Percentiles rank a stretch among this genome's conserved stretches.
phyloP scores from a whole-genome alignment of 2,888 invertebrate species.

The Tortrix viridana region DNA sequence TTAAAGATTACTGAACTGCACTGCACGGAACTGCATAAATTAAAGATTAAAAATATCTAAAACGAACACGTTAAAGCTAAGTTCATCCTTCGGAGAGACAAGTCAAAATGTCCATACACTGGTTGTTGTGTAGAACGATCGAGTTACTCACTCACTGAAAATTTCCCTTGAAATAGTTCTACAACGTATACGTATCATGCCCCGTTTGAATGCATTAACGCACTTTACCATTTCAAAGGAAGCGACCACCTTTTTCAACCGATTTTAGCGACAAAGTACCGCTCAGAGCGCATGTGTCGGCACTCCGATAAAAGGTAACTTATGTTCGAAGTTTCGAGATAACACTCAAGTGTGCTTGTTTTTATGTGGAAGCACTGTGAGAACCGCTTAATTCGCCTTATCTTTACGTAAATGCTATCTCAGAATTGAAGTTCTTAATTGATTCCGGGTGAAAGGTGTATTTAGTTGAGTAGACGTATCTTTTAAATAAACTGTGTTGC shows the following conservation, averaged over 20 bases:
- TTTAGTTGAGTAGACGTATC: neutral
- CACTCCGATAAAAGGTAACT: constrained; percentile 61
- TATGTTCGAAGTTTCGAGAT: constrained; percentile 29
- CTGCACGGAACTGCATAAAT: too few species aligned
- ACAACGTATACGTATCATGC: too few species aligned
- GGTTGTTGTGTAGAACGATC: too few species aligned
- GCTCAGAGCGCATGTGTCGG: constrained; percentile 61
- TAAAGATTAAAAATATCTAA: too few species aligned
- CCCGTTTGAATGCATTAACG: neutral
- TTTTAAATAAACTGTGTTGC: too few species aligned
- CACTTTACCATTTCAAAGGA: constrained; percentile 8
- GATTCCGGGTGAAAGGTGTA: constrained; percentile 30
- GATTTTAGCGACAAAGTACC: constrained; percentile 60
- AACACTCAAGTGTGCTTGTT: constrained; percentile 26
- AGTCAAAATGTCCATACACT: too few species aligned
- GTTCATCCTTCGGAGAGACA: too few species aligned
- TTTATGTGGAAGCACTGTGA: constrained; percentile 42
- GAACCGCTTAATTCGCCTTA: constrained; percentile 45
- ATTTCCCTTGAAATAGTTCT: too few species aligned
- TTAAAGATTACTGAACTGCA: too few species aligned
- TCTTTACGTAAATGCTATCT: constrained; percentile 47
- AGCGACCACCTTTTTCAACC: constrained; percentile 13
- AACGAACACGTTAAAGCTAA: too few species aligned
- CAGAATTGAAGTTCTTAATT: constrained; percentile 48
- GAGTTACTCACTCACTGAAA: too few species aligned